Conservation (phyloP, 2,888 invertebrate genomes). For the Sesamia inferens region DNA sequence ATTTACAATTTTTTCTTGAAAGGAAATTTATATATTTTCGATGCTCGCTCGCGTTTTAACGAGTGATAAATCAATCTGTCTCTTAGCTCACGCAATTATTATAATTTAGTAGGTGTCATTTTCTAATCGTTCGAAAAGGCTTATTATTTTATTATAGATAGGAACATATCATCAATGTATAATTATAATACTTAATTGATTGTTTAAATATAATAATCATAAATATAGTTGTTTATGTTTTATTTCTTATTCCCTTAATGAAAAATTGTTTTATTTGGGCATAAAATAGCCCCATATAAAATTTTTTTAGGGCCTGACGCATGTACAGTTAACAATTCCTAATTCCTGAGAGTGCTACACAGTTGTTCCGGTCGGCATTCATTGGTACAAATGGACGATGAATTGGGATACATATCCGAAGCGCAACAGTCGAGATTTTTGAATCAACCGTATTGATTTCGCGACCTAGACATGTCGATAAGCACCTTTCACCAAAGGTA, state of each 20-base stretch:
- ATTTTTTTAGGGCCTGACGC: too few species aligned
- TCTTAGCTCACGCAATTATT: constrained; percentile 50
- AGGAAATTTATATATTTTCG: constrained; percentile 29
- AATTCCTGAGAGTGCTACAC: background rate
- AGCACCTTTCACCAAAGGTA: background rate
- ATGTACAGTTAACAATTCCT: background rate
- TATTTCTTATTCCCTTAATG: constrained; percentile 7
- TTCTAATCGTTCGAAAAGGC: constrained; percentile 62
- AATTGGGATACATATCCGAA: background rate
- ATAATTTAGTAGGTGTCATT: constrained; percentile 57
- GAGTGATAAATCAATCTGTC: constrained; percentile 53
- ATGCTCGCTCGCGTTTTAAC: constrained; percentile 71
- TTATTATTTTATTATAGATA: constrained; percentile 64
- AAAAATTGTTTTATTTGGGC: background rate
- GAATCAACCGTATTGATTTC: background rate
- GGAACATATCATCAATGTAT: constrained; percentile 71
- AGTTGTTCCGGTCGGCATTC: background rate
- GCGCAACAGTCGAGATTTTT: background rate
- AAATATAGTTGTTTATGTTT: constrained; percentile 37
- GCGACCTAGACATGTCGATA: background rate
- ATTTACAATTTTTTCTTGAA: constrained; percentile 33
- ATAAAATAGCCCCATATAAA: background rate
- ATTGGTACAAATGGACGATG: background rate
- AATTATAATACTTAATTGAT: constrained; percentile 67
- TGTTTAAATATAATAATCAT: constrained; percentile 68